Evolutionary conservation across 2,113 vertebrate species (phyloP).

Genomic region (Pedionomus torquatus): DNA sequence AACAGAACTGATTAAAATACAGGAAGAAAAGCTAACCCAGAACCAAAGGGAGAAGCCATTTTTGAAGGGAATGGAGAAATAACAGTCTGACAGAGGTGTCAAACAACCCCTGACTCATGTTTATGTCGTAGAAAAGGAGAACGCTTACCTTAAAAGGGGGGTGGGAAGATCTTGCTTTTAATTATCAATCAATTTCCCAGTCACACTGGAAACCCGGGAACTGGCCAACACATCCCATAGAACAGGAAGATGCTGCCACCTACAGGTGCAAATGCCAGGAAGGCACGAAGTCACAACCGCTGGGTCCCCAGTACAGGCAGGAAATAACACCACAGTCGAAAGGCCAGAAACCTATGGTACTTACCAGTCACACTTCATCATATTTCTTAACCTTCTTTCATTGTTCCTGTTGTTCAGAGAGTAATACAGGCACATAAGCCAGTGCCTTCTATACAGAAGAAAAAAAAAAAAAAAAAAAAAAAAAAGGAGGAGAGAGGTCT

Average conservation of each 20-base stretch:
- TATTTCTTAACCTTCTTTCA: not conserved
- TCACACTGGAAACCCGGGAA: not conserved
- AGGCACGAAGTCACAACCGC: not conserved
- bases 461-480: too few species aligned
- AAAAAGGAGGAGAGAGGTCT: too few species aligned
- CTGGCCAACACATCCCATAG: not conserved
- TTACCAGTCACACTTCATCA: not conserved
- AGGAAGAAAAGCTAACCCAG: not conserved
- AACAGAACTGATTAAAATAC: not conserved
- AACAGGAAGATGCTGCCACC: constrained; percentile 72
- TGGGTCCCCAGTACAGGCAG: rapidly evolving
- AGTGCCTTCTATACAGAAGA: not conserved
- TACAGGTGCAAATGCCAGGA: not conserved
- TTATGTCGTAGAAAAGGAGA: not conserved
- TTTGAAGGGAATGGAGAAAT: not conserved
- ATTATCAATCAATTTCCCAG: not conserved
- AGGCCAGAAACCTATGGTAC: rapidly evolving
- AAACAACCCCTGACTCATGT: not conserved
- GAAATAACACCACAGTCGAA: rapidly evolving
- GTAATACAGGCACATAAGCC: not conserved
- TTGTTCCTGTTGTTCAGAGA: not conserved
- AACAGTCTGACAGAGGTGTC: not conserved
- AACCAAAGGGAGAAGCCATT: not conserved
- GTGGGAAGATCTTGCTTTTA: not conserved
- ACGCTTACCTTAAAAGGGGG: not conserved